phyloP scores from a whole-genome alignment of 2,888 invertebrate genomes.

The Lochmaea crataegi region DNA sequence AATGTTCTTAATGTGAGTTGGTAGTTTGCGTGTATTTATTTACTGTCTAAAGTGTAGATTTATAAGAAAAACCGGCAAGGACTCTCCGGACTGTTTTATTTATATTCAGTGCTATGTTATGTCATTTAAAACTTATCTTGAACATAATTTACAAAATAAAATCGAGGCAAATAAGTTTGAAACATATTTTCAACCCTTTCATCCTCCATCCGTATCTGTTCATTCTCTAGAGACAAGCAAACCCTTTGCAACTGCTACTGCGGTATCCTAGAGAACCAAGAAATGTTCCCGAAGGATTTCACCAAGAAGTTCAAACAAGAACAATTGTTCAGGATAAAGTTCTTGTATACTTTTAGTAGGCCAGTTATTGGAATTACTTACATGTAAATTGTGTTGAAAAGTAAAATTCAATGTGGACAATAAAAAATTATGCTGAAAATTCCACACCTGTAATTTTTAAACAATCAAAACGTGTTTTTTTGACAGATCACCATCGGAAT shows the following conservation, averaged over 20 bases:
- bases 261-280: slow-evolving; percentile 29
- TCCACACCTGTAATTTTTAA: too few species aligned
- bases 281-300: slow-evolving; percentile 31
- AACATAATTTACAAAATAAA: not conserved
- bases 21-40: too few species aligned
- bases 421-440: too few species aligned
- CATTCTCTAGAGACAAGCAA: slow-evolving; percentile 20
- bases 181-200: slow-evolving; percentile 2
- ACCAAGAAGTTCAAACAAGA: slow-evolving; percentile 27
- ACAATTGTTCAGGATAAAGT: slow-evolving; percentile 25
- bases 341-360: slow-evolving; percentile 10
- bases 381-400: not conserved
- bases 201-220: slow-evolving; percentile 17
- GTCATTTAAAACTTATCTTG: not conserved
- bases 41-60: too few species aligned
- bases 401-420: not conserved
- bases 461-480: too few species aligned
- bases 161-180: not conserved
- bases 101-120: not conserved
- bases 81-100: not conserved
- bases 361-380: not conserved
- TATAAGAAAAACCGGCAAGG: too few species aligned
- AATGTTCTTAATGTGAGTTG: too few species aligned
- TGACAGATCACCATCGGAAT: too few species aligned
- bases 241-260: slow-evolving; percentile 29